Conservation (phyloP, 2,113 vertebrate species). For the Heterocephalus glaber region DNA sequence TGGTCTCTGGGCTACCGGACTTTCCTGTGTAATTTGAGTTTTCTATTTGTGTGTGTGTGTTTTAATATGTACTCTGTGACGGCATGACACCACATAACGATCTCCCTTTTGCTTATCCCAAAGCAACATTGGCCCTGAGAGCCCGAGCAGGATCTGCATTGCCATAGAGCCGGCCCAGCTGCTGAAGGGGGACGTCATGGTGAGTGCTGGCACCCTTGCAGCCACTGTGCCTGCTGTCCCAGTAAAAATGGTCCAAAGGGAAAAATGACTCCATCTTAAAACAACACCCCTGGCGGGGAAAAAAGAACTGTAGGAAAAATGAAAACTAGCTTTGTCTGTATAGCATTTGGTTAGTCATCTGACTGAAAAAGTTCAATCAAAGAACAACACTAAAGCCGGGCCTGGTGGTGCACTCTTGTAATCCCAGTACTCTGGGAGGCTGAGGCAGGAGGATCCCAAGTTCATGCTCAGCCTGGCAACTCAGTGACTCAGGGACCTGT, state of each 20-base stretch:
- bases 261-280: not conserved
- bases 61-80: not conserved
- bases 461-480: not conserved
- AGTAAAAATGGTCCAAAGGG: not conserved
- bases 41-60: fast-evolving
- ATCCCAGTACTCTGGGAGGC: not conserved
- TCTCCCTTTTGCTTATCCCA: constrained; percentile 40
- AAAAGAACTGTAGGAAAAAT: not conserved
- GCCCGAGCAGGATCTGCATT: constrained; percentile 90
- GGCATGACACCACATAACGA: fast-evolving
- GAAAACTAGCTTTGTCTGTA: not conserved
- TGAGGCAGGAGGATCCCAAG: not conserved
- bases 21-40: fast-evolving
- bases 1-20: fast-evolving
- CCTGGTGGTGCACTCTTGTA: not conserved
- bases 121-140: constrained; percentile 90
- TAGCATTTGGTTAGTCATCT: not conserved
- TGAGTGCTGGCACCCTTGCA: constrained; percentile 78
- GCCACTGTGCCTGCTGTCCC: fast-evolving
- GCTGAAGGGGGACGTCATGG: constrained; percentile 97
- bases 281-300: fast-evolving
- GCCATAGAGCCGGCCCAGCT: constrained; percentile 94
- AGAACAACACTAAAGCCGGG: not conserved
- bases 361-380: constrained; percentile 45
- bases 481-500: not conserved